Base-by-base conservation (phyloP, 2,888 invertebrate species). In the Parnassius orleans region DNA sequence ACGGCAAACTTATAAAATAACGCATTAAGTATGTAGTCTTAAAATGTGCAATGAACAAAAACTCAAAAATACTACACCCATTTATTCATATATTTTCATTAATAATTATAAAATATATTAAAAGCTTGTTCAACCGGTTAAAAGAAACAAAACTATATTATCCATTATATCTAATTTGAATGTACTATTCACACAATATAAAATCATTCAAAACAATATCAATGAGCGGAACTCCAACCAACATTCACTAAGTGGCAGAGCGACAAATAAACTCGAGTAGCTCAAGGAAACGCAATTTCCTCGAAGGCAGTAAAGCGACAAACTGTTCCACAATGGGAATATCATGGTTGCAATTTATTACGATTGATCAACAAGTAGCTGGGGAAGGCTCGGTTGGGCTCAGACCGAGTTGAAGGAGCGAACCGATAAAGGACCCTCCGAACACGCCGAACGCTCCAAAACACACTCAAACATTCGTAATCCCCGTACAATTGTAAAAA, bases 341-440 rank as follows among this genome's bases (percentile, higher is more conserved):
- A 88, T 88, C 87, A 88, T 83, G 87, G 84, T 84, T 85, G 89
- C 88, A 89, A 90, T 91, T 90, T 91, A 90, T 90, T 90, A 90
- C 89, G 84, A 90, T 86, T 88, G 91, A 84, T 90, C 91, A 91
- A 91, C 91, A 91, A 91, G 91, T 91, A 83, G 90, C 84, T 80
- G 86, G 87, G 88, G 87, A 80, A 81, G 67, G 68, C 59, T 71
- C 72, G 72, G 72, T 52, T 72, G 73, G 74, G 76, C 72, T 75
- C 81, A 79, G 58, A 53, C 47, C 56, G 48, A 48, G 48, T 48
- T 14, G 48, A 66, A 67, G 68, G 66, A 64, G 66, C 64, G 57
- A 43, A 53, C 77, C 78, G 78, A 76, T 75, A 80, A 80, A 79
- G 78, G 77, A 77, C 83, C 86, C 84, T 81, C 82, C 80, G 78